Percentiles rank a stretch among this genome's conserved stretches.
Evolutionary conservation across 1,140 invertebrate species (phyloP).

Genomic region (Trachelipus rathkii): DNA sequence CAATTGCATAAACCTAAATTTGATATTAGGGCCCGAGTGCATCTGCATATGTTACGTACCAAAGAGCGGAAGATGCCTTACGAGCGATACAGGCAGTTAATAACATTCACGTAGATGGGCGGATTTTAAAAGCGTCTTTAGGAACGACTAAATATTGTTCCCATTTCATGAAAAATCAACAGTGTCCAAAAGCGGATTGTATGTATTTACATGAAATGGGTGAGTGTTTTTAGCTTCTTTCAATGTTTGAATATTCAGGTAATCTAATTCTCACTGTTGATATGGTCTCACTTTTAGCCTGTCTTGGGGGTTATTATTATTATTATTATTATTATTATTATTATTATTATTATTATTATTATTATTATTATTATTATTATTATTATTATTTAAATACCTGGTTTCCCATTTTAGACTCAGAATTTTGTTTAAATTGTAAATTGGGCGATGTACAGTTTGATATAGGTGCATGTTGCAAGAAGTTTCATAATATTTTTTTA

Average conservation of each 20-base stretch:
- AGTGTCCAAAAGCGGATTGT: constrained; percentile 95
- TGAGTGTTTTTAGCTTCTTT: constrained; percentile 46
- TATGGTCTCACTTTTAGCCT: neutral
- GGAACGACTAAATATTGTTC: constrained; percentile 99
- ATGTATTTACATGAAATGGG: constrained; percentile 99
- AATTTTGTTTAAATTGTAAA: too few species aligned
- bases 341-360: too few species aligned
- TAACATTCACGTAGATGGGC: constrained; percentile 90
- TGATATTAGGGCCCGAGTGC: constrained; percentile 75
- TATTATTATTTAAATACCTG: too few species aligned
- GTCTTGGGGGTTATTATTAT: neutral
- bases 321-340: too few species aligned
- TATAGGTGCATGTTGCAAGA: too few species aligned
- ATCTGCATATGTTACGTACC: constrained; percentile 97
- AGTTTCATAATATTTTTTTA: constrained; percentile 23
- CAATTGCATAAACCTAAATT: too few species aligned
- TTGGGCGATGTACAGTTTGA: too few species aligned
- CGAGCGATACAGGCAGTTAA: constrained; percentile 95
- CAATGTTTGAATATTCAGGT: too few species aligned
- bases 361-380: too few species aligned
- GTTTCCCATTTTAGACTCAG: too few species aligned
- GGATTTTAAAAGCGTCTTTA: constrained; percentile 92
- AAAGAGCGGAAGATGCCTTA: constrained; percentile 86
- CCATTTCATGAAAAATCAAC: constrained; percentile 95
- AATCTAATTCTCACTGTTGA: too few species aligned